These are phyloP conservation scores for Matsumyia berberina DNA, from an alignment of 2,888 invertebrate species.

Conservation along the genomic window DNA sequence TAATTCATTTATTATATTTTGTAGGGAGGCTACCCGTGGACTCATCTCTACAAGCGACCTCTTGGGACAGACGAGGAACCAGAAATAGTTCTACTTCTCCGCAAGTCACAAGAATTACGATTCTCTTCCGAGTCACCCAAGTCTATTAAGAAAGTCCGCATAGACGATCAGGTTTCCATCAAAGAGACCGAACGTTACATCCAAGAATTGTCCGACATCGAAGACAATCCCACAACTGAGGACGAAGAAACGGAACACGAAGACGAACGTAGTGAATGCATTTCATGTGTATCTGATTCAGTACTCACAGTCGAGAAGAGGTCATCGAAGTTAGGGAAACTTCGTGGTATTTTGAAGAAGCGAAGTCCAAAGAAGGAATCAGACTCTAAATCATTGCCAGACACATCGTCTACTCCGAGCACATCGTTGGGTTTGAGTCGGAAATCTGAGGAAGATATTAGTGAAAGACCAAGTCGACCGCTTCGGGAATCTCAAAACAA, in stretches of 20 bases:
- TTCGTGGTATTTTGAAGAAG: constrained; percentile 86
- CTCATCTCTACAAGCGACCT: constrained; percentile 89
- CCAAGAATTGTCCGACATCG: constrained; percentile 83
- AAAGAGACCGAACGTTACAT: constrained; percentile 84
- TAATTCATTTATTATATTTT: constrained; percentile 30
- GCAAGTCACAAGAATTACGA: constrained; percentile 83
- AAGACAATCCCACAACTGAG: constrained; percentile 77
- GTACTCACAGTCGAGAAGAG: constrained; percentile 81
- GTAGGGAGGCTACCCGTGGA: constrained; percentile 92
- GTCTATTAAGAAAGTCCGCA: constrained; percentile 84
- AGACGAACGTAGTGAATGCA: constrained; percentile 82
- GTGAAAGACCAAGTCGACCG: constrained; percentile 82
- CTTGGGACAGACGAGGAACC: constrained; percentile 84
- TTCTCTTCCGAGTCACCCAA: constrained; percentile 83
- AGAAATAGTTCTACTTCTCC: constrained; percentile 82
- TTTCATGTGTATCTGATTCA: constrained; percentile 83
- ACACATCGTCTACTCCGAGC: constrained; percentile 79
- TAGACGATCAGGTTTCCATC: constrained; percentile 84
- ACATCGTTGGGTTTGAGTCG: constrained; percentile 79
- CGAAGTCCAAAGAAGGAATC: constrained; percentile 80
- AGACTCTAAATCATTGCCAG: constrained; percentile 83
- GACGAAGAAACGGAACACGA: constrained; percentile 79
- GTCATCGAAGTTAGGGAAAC: constrained; percentile 80
- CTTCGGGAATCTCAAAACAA: constrained; percentile 83
- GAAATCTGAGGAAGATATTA: constrained; percentile 79